phyloP scores from a whole-genome alignment of 2,797 vertebrate genomes.

The Clamator glandarius region DNA sequence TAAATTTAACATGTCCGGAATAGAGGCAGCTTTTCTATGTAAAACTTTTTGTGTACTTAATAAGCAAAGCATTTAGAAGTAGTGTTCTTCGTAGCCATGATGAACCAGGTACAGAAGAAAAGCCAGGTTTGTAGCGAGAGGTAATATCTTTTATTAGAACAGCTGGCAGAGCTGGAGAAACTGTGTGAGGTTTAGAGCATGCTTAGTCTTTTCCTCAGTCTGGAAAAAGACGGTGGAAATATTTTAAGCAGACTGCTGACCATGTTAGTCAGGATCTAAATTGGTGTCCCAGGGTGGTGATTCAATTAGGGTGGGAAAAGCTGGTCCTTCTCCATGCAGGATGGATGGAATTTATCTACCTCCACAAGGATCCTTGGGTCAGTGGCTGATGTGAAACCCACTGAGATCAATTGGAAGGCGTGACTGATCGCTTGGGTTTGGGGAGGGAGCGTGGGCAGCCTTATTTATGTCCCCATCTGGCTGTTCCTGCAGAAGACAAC shows the following conservation, averaged over 20 bases:
- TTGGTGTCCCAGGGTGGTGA: rapidly evolving
- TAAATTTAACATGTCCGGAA: neutral
- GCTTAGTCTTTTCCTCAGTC: neutral
- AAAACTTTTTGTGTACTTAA: neutral
- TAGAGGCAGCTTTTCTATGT: neutral
- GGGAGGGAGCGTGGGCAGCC: neutral
- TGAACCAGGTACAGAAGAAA: neutral
- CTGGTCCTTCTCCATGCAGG: rapidly evolving
- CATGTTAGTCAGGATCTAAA: neutral
- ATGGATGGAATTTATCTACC: neutral
- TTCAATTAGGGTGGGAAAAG: neutral
- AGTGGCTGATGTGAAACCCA: neutral
- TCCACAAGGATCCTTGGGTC: neutral
- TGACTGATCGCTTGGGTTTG: neutral
- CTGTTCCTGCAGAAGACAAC: neutral
- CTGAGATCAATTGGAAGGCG: rapidly evolving
- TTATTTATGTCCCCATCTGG: neutral
- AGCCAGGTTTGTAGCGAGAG: neutral
- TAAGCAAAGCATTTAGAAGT: neutral
- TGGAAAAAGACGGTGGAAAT: neutral
- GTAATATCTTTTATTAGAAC: neutral
- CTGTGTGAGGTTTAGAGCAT: neutral
- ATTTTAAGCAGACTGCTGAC: neutral
- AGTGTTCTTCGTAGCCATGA: neutral
- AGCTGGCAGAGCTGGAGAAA: neutral